Conservation (phyloP, 2,113 vertebrate species). For the Oenanthe oenanthe region DNA sequence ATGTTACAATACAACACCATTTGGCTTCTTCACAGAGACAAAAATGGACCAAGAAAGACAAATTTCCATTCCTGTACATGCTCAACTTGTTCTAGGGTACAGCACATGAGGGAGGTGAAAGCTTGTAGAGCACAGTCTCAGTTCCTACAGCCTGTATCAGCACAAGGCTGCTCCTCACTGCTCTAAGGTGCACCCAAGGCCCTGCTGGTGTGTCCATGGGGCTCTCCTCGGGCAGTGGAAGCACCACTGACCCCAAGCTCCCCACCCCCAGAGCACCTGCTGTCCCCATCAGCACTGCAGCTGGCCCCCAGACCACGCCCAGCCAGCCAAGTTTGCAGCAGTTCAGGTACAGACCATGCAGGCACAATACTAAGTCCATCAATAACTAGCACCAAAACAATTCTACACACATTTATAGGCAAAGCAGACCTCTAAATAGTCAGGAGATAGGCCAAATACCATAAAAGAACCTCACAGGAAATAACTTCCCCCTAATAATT, state of each 20-base stretch:
- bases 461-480: not conserved
- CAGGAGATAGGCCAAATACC: not conserved
- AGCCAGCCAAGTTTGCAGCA: not conserved
- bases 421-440: not conserved
- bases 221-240: not conserved
- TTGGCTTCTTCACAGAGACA: not conserved
- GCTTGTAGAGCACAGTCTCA: not conserved
- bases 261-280: no score
- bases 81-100: not conserved
- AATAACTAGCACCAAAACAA: not conserved
- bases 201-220: not conserved
- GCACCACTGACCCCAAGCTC: rapidly evolving
- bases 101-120: not conserved
- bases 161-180: not conserved
- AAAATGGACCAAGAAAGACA: not conserved
- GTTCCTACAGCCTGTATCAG: not conserved
- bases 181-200: not conserved
- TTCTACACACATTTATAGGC: not conserved
- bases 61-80: not conserved
- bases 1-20: not conserved
- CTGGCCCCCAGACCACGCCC: rapidly evolving
- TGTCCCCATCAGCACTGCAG: rapidly evolving
- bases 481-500: not conserved
- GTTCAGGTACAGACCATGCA: not conserved
- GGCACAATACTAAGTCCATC: not conserved